Evolutionary conservation across 2,888 invertebrate species (phyloP).

Genomic region (Cerastis leucographa): DNA sequence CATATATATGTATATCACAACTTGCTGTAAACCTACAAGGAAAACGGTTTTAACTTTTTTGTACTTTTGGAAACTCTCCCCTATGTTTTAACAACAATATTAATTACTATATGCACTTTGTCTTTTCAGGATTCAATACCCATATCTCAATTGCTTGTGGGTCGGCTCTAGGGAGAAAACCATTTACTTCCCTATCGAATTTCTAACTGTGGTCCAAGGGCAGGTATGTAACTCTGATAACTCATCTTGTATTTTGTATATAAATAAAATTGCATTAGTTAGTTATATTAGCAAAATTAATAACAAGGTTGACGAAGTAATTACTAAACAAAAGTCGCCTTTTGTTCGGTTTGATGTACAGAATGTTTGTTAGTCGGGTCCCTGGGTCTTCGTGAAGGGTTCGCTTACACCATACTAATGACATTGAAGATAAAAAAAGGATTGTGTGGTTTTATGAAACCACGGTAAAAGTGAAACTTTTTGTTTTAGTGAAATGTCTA

Average conservation of each 20-base stretch:
- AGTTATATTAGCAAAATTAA: too few relatives aligned
- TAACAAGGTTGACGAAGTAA: too few relatives aligned
- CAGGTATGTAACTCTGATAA: constrained; percentile 90
- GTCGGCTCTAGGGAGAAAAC: constrained; percentile 93
- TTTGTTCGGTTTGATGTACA: too few relatives aligned
- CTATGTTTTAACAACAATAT: not conserved
- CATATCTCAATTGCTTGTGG: constrained; percentile 95
- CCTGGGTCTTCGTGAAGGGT: too few relatives aligned
- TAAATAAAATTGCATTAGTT: too few relatives aligned
- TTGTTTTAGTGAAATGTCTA: too few relatives aligned
- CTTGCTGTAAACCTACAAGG: not conserved
- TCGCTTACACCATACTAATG: too few relatives aligned
- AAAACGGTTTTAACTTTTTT: not conserved
- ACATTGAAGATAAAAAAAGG: too few relatives aligned
- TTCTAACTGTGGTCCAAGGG: constrained; percentile 94
- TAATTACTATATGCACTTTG: not conserved
- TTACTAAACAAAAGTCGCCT: too few relatives aligned
- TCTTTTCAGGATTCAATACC: constrained; percentile 87
- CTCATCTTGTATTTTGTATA: not conserved
- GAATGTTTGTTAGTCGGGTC: too few relatives aligned
- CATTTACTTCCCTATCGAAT: constrained; percentile 95
- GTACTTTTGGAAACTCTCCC: not conserved
- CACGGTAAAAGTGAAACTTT: too few relatives aligned
- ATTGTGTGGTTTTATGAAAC: too few relatives aligned
- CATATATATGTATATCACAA: not conserved